phyloP scores from a whole-genome alignment of 2,797 vertebrate genomes.

The Myotis myotis region DNA sequence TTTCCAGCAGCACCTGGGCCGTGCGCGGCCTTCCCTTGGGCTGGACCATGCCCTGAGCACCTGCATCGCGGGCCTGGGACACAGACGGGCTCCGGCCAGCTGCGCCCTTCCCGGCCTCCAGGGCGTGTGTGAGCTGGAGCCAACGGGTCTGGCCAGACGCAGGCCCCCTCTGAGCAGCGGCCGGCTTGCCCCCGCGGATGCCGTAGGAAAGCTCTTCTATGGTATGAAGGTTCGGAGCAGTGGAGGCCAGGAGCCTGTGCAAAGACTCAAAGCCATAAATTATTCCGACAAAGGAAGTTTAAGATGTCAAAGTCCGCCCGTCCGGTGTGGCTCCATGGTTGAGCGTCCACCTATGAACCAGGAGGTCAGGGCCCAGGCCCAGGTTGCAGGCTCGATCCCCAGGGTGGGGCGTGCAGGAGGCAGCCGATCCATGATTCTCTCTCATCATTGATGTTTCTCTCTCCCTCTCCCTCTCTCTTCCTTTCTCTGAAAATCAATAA shows the following conservation, averaged over 20 bases:
- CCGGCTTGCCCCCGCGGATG: not conserved
- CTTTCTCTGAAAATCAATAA: too few species aligned
- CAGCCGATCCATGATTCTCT: too few species aligned
- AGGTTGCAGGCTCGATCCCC: too few species aligned
- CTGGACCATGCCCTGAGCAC: slow-evolving; percentile 29
- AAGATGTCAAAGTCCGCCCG: not conserved
- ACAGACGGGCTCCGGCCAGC: slow-evolving; percentile 58
- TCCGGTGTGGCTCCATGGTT: too few species aligned
- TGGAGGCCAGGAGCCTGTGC: not conserved
- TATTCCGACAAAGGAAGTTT: not conserved
- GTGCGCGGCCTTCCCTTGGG: not conserved
- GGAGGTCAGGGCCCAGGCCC: too few species aligned
- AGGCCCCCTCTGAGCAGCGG: not conserved
- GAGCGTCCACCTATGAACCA: too few species aligned
- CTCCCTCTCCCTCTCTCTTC: too few species aligned
- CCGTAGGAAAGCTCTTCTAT: not conserved
- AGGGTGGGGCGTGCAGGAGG: too few species aligned
- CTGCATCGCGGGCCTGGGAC: slow-evolving; percentile 35
- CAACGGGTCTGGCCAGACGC: not conserved
- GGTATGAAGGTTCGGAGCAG: not conserved
- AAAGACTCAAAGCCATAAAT: not conserved
- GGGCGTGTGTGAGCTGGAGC: slow-evolving; percentile 1
- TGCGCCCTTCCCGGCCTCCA: slow-evolving; percentile 54
- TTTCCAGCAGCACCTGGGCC: slow-evolving; percentile 65
- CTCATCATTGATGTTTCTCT: too few species aligned